Evolutionary conservation across 2,888 invertebrate species (phyloP), one percentile per base, ranked within the genome.

Genomic region (Subacronicta megacephala): DNA sequence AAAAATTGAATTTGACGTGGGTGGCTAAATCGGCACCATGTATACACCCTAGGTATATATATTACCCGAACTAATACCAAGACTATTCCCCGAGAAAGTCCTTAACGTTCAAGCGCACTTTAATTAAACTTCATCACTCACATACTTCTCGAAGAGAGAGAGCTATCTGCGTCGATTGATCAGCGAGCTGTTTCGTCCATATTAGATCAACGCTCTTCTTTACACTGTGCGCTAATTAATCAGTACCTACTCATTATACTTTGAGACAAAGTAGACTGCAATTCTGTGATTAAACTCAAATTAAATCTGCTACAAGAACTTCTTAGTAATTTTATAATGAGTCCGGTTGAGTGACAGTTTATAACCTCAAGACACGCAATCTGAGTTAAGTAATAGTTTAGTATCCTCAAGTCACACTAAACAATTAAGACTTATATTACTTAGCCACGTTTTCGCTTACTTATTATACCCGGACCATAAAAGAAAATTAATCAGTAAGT

Each of bases 121-220:
- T 72, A 72, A 75, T 75, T 75, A 73, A 64, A 67, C 50, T 57
- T 57, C 42, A 75, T 46, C 50, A 45, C 49, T 58, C 49, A 61
- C 49, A 62, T 54, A 68, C 51, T 64, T 62, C 58, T 49, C 37
- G 31, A 50, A 47, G 46, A 31, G 60, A 31, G 60, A 60, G 69
- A 65, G 56, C 45, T 62, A 68, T 68, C 47, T 49, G 9, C 42
- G 33, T 37, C 52, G 33, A 75, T 65, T 62, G 69, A 72, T 69
- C 69, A 65, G 51, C 50, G 57, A 51, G 50, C 45, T 62, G 52
- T 38, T 51, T 58, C 36, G 51, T 44, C 40, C 29, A 37, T 53
- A 33, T 45, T 56, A 52, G 31, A 40, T 38, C 6, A 38, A 35
- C 23, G 43, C 43, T 43, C 41, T 58, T 58, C 50, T 51, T 62